These are phyloP conservation scores for Heliconius hewitsoni DNA, from an alignment of 1,140 invertebrate genomes.

Conservation along the genomic window DNA sequence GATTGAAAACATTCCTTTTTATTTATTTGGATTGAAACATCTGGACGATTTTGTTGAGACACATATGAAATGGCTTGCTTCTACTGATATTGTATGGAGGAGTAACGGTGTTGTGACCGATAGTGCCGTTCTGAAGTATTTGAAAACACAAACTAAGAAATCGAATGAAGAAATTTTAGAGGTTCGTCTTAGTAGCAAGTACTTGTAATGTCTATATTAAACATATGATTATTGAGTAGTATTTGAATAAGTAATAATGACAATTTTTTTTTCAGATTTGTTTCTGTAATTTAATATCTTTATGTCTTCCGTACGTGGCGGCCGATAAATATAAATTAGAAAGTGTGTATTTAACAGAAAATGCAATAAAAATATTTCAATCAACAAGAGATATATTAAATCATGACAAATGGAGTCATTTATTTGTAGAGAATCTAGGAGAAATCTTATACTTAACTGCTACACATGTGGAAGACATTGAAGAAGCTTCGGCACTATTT, in stretches of 20 bases:
- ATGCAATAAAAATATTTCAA: conserved; percentile 58
- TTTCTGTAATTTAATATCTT: conserved; percentile 57
- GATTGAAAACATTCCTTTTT: conserved; percentile 55
- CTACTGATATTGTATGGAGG: conserved; percentile 63
- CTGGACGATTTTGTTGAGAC: conserved; percentile 49
- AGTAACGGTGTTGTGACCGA: conserved; percentile 51
- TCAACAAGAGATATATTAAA: conserved; percentile 53
- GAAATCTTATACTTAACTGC: conserved; percentile 58
- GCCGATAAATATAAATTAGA: conserved; percentile 58
- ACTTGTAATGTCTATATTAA: neutral
- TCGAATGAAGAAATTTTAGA: conserved; percentile 53
- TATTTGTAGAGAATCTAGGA: conserved; percentile 65
- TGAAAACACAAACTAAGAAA: conserved; percentile 39
- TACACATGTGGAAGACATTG: conserved; percentile 51
- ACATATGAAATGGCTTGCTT: conserved; percentile 57
- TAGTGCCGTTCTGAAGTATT: conserved; percentile 48
- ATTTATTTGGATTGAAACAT: conserved; percentile 54
- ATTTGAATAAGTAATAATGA: neutral
- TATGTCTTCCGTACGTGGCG: conserved; percentile 65
- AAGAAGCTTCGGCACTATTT: conserved; percentile 47
- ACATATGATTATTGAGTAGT: neutral
- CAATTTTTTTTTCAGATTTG: neutral
- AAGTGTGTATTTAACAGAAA: conserved; percentile 37
- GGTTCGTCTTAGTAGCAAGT: conserved; percentile 38
- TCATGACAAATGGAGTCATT: conserved; percentile 59